Base-by-base conservation (phyloP, 2,797 vertebrate species). In the Pantherophis vulpinus region DNA sequence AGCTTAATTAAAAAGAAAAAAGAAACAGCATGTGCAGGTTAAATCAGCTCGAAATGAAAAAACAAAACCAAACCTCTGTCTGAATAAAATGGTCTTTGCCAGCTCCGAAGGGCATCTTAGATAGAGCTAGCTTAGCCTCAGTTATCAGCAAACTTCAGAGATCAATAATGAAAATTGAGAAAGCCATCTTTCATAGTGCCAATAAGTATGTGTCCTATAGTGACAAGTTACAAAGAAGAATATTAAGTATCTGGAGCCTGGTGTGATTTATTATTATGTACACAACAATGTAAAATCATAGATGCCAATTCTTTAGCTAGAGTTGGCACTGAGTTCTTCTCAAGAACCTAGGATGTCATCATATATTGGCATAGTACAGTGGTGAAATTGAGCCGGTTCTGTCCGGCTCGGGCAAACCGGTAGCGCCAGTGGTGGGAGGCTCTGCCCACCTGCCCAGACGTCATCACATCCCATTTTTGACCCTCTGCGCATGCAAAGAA, bases 361-460 rank as follows among this genome's bases (percentile, higher is more conserved):
- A 14, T 66, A n/a, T n/a, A 66, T n/a, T 0, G 5, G 12, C 2
- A 0, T 66, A n/a, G 63, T n/a, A 66, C 47, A 51, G 47, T 51
- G 47, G 47, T 51, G 47, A 51, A 51, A 51, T 51, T 51, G 47
- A 51, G 47, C 47, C 6, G 1, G 47, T 51, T 51, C 47, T 51
- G 1, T 51, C 47, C 0, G 47, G 47, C 47, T 51, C 47, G 6
- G 47, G 47, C 47, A 51, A 51, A 51, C 47, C 47, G 7, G 47
- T 51, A 51, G 47, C 7, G 47, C 6, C 1, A 0, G 47, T 1
- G 6, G 6, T 0, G 6, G 47, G 47, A 51, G 47, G 47, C 6
- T 51, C 47, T 51, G 47, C 7, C 47, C 47, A 51, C 47, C 47
- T 5, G 47, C 47, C 47, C 47, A 51, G 47, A 51, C 47, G 6